Evolutionary conservation across 2,888 invertebrate genomes (phyloP), one percentile per base, ranked within the genome.

Genomic region (Minunthozetes semirufus): DNA sequence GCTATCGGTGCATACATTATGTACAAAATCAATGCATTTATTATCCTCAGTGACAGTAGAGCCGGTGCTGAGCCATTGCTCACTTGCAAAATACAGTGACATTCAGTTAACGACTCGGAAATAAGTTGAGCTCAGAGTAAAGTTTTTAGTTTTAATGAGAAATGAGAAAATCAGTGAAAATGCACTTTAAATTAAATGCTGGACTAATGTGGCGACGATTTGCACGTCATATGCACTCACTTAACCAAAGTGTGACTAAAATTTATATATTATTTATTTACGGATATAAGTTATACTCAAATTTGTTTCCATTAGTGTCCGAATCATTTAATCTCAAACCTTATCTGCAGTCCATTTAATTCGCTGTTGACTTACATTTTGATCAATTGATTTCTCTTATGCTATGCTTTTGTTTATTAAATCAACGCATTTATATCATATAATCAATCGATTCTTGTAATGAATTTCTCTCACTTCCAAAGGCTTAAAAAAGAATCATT

Each of bases 181-280:
- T 68, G 46, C 42, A 68, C 42, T 68, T 68, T 68, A 38, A 68
- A 68, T 68, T 19, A 68, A 68, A 42, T 38, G 11, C 22, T 42
- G 42, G 46, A n/a, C 46, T 68, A 68, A 68, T 68, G 42, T 68
- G 42, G 53, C 53, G 19, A 9, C 53, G n/a, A 66, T 66, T 66
- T 66, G 33, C 66, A 66, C 66, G 66, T 66, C 66, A 66, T 66
- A 66, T 38, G n/a, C 66, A 66, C n/a, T 42, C 68, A 42, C n/a
- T 68, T 38, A 11, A 33, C n/a, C 4, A 61, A 61, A n/a, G 68
- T 68, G 68, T 68, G 68, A 68, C 68, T 22, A 42, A 68, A 68
- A 68, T 68, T 38, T 68, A 13, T 68, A 68, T 68, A 33, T 13
- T 42, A 42, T 63, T 15, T 25, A 59, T 59, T 42, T 42, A 42